Base-by-base conservation (phyloP, 2,888 invertebrate species). In the Nomada ruficornis region DNA sequence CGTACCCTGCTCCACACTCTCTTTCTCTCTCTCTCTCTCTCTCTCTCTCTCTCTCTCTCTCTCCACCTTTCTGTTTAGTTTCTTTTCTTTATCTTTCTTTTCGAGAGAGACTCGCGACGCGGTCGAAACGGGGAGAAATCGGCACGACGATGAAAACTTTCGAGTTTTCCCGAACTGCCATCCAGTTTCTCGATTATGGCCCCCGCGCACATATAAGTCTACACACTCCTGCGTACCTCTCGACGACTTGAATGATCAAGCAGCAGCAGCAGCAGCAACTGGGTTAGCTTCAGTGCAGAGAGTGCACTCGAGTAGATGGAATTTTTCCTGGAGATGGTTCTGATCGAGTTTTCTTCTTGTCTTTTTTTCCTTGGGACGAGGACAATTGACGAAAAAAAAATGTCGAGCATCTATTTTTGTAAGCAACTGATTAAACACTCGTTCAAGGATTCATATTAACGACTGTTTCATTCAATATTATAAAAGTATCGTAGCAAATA, bases 91-190 rank as follows among this genome's bases (percentile, higher is more conserved):
- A 29, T 78, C 36, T 75, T 60, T 64, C 78, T 57, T 73, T 57
- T 74, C 76, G 64, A 80, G 68, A 77, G 82, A 77, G 64, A 80
- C 71, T 15, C 77, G 80, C 77, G 83, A 70, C 79, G 64, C 82
- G 77, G 59, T 36, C 50, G 72, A 65, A 67, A 81, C 69, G 72
- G 50, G 44, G 72, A 55, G 57, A 80, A 80, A 79, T 72, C 80
- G 68, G 76, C 72, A 64, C 67, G 64, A 59, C 73, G 70, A 52
- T 42, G 62, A 57, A 71, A 75, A 71, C 36, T 72, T 71, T 67
- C 67, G 26, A 52, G 69, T 42, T 44, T 63, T 71, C 71, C 52
- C 44, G 23, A 42, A 81, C 81, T 74, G 75, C 69, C 78, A 59
- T 69, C 52, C 80, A 59, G 68, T 68, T 69, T 69, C 72, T 60